phyloP scores from a whole-genome alignment of 2,888 invertebrate genomes.

The Diploptera punctata region DNA sequence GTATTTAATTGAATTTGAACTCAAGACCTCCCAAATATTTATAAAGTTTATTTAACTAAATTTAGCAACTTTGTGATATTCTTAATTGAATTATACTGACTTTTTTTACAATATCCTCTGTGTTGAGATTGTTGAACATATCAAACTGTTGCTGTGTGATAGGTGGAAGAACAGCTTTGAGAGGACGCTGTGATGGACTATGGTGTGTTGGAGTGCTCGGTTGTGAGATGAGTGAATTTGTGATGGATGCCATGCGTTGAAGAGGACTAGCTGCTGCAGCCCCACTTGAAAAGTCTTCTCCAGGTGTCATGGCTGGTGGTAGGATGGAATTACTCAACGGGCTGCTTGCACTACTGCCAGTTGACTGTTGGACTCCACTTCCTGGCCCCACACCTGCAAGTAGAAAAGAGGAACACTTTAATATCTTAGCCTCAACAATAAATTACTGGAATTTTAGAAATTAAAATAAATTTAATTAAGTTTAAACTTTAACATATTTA shows the following conservation, averaged over 20 bases:
- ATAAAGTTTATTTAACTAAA: no score
- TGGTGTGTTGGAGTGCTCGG: slow-evolving; percentile 87
- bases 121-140: slow-evolving; percentile 96
- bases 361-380: slow-evolving; percentile 21
- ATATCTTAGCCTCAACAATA: no score
- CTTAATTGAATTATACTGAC: no score
- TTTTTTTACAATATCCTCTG: slow-evolving; percentile 97
- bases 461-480: no score
- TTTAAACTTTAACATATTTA: no score
- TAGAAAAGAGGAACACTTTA: no score
- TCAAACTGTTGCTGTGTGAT: slow-evolving; percentile 99
- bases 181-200: slow-evolving; percentile 82
- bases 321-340: slow-evolving; percentile 85
- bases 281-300: slow-evolving; percentile 69
- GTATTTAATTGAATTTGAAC: no score
- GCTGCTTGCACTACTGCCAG: slow-evolving; percentile 76
- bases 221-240: slow-evolving; percentile 94
- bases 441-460: no score
- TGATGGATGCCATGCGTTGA: slow-evolving; percentile 97
- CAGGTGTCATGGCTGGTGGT: slow-evolving; percentile 79
- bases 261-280: slow-evolving; percentile 87
- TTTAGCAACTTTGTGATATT: no score
- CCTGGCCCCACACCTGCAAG: slow-evolving; percentile 25
- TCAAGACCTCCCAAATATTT: no score
- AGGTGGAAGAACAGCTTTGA: slow-evolving; percentile 96